Evolutionary conservation across 2,113 vertebrate species (phyloP).

Genomic region (Ramphastos sulfuratus): DNA sequence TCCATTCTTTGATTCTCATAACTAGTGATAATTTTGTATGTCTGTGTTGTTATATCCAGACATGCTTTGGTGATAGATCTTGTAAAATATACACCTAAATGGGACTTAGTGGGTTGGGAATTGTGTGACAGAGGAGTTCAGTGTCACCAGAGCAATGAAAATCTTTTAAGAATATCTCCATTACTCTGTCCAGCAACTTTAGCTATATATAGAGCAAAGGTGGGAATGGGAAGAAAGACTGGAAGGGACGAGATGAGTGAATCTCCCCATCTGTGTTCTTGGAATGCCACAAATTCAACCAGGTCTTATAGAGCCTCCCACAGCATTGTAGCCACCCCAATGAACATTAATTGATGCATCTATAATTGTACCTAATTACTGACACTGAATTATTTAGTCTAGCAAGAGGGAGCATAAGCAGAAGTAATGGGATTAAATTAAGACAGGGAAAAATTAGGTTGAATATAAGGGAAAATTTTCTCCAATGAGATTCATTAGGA

Average conservation of each 20-base stretch:
- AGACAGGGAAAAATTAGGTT: constrained; percentile 51
- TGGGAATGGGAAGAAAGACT: neutral
- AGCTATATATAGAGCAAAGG: neutral
- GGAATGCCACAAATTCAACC: neutral
- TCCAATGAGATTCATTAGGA: constrained; percentile 56
- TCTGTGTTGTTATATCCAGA: neutral
- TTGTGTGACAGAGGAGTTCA: neutral
- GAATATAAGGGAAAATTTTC: constrained; percentile 37
- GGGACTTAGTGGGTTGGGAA: neutral
- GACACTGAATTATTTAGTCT: constrained; percentile 58
- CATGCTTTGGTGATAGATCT: neutral
- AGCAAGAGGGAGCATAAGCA: constrained; percentile 48
- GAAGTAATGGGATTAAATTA: constrained; percentile 68
- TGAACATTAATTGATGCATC: constrained; percentile 14
- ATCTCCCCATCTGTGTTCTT: neutral
- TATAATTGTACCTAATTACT: constrained; percentile 56
- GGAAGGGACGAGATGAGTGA: neutral
- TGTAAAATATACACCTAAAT: neutral
- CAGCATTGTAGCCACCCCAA: neutral
- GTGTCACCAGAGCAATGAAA: neutral
- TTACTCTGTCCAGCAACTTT: neutral
- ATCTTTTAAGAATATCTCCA: neutral
- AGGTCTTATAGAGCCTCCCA: neutral
- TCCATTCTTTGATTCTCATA: neutral
- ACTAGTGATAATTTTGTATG: neutral